phyloP scores from a whole-genome alignment of 2,113 vertebrate species.

The Maccullochella peelii region DNA sequence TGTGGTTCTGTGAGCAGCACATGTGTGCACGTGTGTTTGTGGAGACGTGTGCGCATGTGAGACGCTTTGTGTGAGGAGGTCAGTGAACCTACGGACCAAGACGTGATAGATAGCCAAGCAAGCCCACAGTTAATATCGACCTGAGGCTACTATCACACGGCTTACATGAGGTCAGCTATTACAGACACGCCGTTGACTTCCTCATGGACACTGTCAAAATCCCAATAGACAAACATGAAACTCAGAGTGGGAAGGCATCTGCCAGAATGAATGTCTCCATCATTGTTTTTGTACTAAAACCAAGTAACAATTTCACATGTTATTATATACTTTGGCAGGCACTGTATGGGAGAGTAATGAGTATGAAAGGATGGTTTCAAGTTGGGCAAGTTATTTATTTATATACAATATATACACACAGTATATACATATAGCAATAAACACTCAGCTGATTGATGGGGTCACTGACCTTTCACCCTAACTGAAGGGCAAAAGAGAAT shows the following conservation, averaged over 20 bases:
- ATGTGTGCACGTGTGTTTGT: neutral
- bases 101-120: neutral
- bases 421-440: neutral
- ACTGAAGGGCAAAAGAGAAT: constrained; percentile 11
- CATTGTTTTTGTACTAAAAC: constrained; percentile 3
- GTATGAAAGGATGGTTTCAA: neutral
- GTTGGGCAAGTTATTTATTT: no score
- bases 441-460: constrained; percentile 1
- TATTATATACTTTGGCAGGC: neutral
- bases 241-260: neutral
- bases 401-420: no score
- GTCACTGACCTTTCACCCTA: constrained; percentile 11
- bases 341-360: neutral
- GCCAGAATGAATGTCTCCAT: neutral
- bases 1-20: neutral
- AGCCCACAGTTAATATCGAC: constrained; percentile 1
- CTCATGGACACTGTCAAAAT: constrained; percentile 3
- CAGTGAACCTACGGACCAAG: neutral
- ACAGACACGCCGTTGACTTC: neutral
- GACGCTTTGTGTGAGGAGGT: no score
- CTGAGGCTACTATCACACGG: constrained; percentile 9
- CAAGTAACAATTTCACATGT: neutral
- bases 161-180: constrained; percentile 31
- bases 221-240: constrained; percentile 6
- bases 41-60: neutral